Base-by-base conservation (phyloP, 2,113 vertebrate genomes). In the Macquaria australasica region DNA sequence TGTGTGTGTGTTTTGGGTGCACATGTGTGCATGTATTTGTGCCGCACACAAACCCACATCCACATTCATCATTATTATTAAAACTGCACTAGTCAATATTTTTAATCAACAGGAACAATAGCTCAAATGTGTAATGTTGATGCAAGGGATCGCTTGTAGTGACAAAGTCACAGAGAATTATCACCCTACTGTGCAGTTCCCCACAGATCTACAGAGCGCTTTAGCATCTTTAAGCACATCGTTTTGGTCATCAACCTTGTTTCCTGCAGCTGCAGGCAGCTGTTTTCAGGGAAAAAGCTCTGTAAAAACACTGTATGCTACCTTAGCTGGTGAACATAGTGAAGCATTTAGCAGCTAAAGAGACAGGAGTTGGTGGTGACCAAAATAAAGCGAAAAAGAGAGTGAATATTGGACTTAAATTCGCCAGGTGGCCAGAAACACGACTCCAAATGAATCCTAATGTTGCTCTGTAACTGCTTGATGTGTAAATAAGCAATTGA, bases 21-120 rank as follows among this genome's bases (percentile, higher is more conserved):
- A 15, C 48, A 50, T 37, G 58, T 77, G 6, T 77, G 37, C 7
- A 23, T 83, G 56, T 58, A 8, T 73, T 14, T 85, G 34, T 84
- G 48, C 9, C 43, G 1, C 58, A 62, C 60, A 25, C n/a, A 64
- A 51, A 56, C 58, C 59, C 20, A 9, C 75, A 66, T 48, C 20
- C 56, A 56, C 56, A 73, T 20, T 81, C 41, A 43, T 71, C 37
- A 23, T 68, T 70, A n/a, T 67, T 55, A 71, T 79, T 74, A 58
- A 43, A 63, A 23, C 75, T 67, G 37, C 41, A 67, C 12, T 12
- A 55, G 70, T 69, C 39, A 72, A 59, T 79, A 28, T 75, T 85
- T 51, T 43, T 16, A 23, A 3, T 37, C 28, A 31, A 31, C 28
- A 31, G 21, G 28, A 45, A 41, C 75, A 63, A 31, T 41, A 5